Evolutionary conservation across 1,140 invertebrate genomes (phyloP), one percentile per base, ranked within the genome.

Genomic region (Drosophila takahashii): DNA sequence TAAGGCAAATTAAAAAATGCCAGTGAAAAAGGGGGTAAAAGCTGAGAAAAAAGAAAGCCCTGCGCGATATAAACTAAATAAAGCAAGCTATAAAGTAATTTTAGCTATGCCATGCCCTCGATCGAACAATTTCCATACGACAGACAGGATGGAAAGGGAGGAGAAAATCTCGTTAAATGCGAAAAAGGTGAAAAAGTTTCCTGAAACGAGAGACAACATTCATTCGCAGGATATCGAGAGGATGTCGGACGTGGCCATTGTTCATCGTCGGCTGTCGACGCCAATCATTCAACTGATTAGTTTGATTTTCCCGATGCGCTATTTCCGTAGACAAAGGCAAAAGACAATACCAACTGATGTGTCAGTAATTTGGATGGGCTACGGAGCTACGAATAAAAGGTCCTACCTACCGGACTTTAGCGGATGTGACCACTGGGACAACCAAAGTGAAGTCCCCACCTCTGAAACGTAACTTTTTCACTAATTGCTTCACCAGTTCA

Each of bases 281-380:
- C 72, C 84, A 87, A 87, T 87, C 84, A 84, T 84, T 84, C 85
- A 87, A 84, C 84, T 87, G 84, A 89, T 87, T 87, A 87, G 79
- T 89, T 87, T 87, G 72, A 89, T 87, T 87, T 84, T 62, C 71
- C 58, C 76, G 79, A 47, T 77, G 62, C 76, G 83, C 79, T 83
- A 81, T 86, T 86, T 87, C 83, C 75, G 81, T 81, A 75, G 59
- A 81, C 75, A 81, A 79, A 60, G 62, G 39, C 56, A 32, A 62
- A 62, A 45, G 60, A 79, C 62, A 70, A 81, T 65, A 77, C 59
- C 71, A 66, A 86, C 67, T 86, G 81, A 62, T 75, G 81, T 86
- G 81, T 67, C 78, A 86, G 69, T 86, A 86, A 86, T 86, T 86
- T 61, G 75, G 69, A 15, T 27, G 18, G 8, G 32, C n/a, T n/a